Base-by-base conservation (phyloP, 2,113 vertebrate genomes). In the Butorides virescens region DNA sequence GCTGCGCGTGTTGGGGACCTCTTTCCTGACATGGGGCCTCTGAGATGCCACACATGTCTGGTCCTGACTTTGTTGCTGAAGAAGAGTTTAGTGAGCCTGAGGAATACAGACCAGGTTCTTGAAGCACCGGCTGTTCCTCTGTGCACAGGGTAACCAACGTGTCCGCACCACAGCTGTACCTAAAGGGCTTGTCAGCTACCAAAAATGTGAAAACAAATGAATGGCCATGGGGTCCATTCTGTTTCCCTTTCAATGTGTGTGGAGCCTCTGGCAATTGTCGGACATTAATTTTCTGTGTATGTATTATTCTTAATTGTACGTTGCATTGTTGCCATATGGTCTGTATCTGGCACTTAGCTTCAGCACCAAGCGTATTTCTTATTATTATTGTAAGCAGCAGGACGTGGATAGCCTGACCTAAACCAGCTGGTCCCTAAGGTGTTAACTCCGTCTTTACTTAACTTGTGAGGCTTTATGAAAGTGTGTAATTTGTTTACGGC, bases 351-450 rank as follows among this genome's bases (percentile, higher is more conserved):
- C 92, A 49, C 74, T 81, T 27, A 47, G 85, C 81, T 73, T 27
- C 74, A 82, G 79, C 85, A 95, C 61, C 37, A 93, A 82, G 83
- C 65, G 52, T 15, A 22, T 72, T 84, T 66, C 85, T 89, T 88
- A 32, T 78, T 10, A 27, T 80, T 67, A 37, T 13, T 9, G 7
- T 32, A 63, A 96, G 79, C 15, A 94, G 96, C 89, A 94, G 92
- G 76, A 49, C 16, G 3, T 72, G 80, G 93, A 78, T 34, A 72
- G 77, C 75, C 46, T 30, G 71, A 34, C 84, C 96, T 34, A 53
- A 76, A 52, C 50, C 93, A 94, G 90, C 91, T 93, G 79, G 86
- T 53, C 83, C 71, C 11, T 15, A 74, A 94, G 79, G 87, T 94
- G 94, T 88, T 94, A 93, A 86, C 73, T 88, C 84, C 39, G n/a